Conservation (phyloP, 2,113 vertebrate genomes). For the Trichechus manatus region DNA sequence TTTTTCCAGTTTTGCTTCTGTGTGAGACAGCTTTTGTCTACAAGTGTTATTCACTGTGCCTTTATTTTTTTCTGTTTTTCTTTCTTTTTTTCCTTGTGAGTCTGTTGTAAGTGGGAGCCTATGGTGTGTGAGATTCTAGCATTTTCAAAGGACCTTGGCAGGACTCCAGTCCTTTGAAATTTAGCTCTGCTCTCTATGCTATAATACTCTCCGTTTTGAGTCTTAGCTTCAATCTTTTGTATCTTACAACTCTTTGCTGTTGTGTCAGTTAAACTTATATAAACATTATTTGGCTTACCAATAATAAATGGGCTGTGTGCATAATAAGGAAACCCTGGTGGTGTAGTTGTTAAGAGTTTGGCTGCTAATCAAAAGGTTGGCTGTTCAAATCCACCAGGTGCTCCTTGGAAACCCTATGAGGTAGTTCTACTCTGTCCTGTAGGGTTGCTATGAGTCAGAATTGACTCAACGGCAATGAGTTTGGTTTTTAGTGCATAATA, state of each 20-base stretch:
- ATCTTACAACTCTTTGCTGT: neutral
- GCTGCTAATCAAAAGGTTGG: too few relatives aligned
- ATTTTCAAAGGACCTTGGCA: neutral
- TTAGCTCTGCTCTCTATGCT: neutral
- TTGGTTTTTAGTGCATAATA: neutral
- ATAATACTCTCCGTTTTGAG: constrained; percentile 29
- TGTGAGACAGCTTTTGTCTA: neutral
- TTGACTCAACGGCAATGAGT: too few relatives aligned
- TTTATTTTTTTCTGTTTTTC: neutral
- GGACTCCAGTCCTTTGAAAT: neutral
- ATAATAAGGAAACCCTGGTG: neutral
- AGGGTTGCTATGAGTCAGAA: too few relatives aligned
- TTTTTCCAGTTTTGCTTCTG: neutral
- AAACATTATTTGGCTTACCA: neutral
- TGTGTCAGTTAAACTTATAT: neutral
- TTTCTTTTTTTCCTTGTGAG: neutral
- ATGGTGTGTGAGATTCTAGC: neutral
- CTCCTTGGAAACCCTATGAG: too few relatives aligned
- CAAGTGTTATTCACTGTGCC: neutral
- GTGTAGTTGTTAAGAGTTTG: too few relatives aligned
- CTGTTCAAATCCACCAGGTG: too few relatives aligned
- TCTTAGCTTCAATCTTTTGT: neutral
- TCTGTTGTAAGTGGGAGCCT: neutral
- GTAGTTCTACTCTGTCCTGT: too few relatives aligned
- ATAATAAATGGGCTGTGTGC: neutral